phyloP scores from a whole-genome alignment of 2,113 vertebrate species.

The Casuarius casuarius region DNA sequence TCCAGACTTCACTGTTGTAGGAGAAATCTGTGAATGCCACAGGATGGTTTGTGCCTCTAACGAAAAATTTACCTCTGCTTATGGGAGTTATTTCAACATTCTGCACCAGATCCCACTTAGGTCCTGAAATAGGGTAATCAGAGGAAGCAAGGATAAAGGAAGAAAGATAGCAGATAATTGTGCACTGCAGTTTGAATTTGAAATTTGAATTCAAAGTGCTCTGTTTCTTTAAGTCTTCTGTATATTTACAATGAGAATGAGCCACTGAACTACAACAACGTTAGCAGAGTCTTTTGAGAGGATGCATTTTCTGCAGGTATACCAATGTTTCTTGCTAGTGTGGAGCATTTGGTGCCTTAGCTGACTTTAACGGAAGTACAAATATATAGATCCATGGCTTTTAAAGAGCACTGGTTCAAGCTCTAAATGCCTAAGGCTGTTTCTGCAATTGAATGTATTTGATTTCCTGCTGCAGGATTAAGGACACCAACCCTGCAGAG shows the following conservation, averaged over 20 bases:
- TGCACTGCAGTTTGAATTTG: neutral
- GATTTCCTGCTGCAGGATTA: constrained; percentile 75
- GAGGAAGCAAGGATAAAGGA: neutral
- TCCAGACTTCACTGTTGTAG: neutral
- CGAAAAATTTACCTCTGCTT: neutral
- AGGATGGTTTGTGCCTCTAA: neutral
- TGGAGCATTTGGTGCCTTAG: neutral
- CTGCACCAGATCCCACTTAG: neutral
- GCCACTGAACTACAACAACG: neutral
- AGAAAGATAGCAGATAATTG: neutral
- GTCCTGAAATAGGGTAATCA: neutral
- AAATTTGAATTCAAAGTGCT: neutral
- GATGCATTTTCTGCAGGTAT: neutral
- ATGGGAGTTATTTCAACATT: neutral
- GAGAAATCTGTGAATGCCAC: neutral
- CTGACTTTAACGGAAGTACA: neutral
- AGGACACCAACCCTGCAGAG: constrained; percentile 83
- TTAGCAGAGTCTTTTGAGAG: neutral
- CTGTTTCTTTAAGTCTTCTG: neutral
- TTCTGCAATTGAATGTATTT: neutral
- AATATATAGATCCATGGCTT: neutral
- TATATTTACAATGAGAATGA: neutral
- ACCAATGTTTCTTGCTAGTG: neutral
- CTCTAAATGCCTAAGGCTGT: neutral
- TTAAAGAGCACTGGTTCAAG: neutral